Percentiles rank a stretch among this genome's conserved stretches.
These are phyloP conservation scores for Antheraea assamensis DNA, from an alignment of 2,888 invertebrate species.

Conservation along the genomic window DNA sequence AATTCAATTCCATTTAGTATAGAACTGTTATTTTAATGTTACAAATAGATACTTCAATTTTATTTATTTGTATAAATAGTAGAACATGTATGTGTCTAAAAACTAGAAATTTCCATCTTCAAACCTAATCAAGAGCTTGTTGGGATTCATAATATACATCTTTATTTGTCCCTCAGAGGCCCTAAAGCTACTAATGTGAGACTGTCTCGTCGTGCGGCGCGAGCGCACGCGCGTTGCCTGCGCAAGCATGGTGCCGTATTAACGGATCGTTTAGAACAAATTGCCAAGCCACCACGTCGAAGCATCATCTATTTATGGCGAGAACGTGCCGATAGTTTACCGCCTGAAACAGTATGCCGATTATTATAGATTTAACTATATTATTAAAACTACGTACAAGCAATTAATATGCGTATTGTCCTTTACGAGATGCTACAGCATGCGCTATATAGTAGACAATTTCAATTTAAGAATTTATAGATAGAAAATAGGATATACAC, in stretches of 20 bases:
- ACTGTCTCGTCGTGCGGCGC: slow-evolving; percentile 45
- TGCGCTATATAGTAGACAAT: too few relatives aligned
- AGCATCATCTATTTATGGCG: slow-evolving; percentile 66
- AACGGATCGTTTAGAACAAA: slow-evolving; percentile 64
- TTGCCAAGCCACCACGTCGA: slow-evolving; percentile 64
- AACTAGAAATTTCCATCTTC: not conserved
- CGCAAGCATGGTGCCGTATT: slow-evolving; percentile 62
- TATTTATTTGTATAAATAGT: too few relatives aligned
- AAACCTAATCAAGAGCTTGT: not conserved
- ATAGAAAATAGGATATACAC: too few relatives aligned
- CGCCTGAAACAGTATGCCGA: slow-evolving; percentile 60
- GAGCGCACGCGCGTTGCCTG: slow-evolving; percentile 63
- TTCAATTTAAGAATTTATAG: too few relatives aligned
- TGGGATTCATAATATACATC: not conserved
- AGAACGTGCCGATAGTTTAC: slow-evolving; percentile 55
- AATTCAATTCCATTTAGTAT: too few relatives aligned
- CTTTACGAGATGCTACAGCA: too few relatives aligned
- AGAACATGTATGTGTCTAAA: too few relatives aligned
- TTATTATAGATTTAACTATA: not conserved
- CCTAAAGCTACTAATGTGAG: slow-evolving; percentile 71
- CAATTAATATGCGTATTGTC: too few relatives aligned
- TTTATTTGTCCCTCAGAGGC: slow-evolving; percentile 42
- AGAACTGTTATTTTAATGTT: too few relatives aligned
- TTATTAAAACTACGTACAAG: not conserved
- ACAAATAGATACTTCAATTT: too few relatives aligned